Evolutionary conservation across 2,113 vertebrate species (phyloP).

Genomic region (Falco punctatus): DNA sequence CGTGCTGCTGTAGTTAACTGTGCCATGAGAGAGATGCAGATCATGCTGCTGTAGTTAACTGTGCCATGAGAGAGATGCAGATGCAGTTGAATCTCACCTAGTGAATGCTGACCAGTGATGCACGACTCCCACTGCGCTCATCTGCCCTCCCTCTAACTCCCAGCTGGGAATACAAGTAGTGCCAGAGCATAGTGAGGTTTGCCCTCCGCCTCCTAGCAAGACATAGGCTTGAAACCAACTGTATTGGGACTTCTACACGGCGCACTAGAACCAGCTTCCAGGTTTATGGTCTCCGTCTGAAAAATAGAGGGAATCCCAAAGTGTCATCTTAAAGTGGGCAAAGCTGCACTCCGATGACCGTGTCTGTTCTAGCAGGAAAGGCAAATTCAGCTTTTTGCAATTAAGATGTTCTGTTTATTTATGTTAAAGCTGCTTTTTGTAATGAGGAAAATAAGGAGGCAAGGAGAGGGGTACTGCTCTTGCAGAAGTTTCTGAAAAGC

Average conservation of each 20-base stretch:
- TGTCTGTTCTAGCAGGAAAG: not conserved
- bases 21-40: not conserved
- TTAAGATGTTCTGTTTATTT: not conserved
- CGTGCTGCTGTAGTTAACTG: not conserved
- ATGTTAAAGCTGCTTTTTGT: not conserved
- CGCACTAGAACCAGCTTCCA: not conserved
- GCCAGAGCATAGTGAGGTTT: not conserved
- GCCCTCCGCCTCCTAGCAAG: not conserved
- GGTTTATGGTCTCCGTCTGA: not conserved
- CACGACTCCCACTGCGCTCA: not conserved
- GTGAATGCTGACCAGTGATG: not conserved
- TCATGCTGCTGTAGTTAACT: not conserved
- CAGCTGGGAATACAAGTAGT: not conserved
- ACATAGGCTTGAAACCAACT: not conserved
- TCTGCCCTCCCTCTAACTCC: not conserved
- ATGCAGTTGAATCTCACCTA: not conserved
- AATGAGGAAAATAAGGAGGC: not conserved
- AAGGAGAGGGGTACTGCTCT: not conserved
- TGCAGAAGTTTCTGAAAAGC: not conserved
- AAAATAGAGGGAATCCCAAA: not conserved
- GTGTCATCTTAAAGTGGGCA: not conserved
- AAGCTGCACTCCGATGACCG: not conserved
- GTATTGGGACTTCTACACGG: not conserved
- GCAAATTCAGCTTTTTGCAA: not conserved
- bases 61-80: not conserved